phyloP scores from a whole-genome alignment of 1,140 invertebrate species.

The Teleogryllus occipitalis region DNA sequence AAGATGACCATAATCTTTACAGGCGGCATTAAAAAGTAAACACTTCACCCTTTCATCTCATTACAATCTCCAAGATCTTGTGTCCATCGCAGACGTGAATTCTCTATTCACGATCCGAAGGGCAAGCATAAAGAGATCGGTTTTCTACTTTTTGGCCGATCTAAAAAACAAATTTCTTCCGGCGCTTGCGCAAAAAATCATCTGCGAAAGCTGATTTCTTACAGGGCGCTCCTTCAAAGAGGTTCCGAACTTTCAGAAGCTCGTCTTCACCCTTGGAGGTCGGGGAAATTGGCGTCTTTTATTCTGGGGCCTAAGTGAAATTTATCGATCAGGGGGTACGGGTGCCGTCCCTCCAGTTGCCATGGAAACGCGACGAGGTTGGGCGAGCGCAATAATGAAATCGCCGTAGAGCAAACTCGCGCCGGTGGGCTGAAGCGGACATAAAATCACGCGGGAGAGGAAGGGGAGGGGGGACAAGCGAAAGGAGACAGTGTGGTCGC shows the following conservation, averaged over 20 bases:
- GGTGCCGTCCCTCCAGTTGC: not conserved
- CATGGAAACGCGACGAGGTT: not conserved
- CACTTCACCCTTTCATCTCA: too few relatives aligned
- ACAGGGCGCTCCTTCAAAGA: not conserved
- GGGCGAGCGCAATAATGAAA: not conserved
- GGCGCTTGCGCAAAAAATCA: too few relatives aligned
- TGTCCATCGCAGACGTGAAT: too few relatives aligned
- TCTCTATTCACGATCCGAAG: too few relatives aligned
- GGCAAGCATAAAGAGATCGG: too few relatives aligned
- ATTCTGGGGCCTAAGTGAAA: not conserved
- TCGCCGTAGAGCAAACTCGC: not conserved
- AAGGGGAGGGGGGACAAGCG: not conserved
- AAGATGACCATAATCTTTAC: too few relatives aligned
- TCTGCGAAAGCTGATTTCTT: not conserved
- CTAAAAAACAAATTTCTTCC: too few relatives aligned
- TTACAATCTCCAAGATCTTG: too few relatives aligned
- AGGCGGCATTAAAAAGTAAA: too few relatives aligned
- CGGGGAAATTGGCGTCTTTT: not conserved
- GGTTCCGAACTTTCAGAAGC: not conserved
- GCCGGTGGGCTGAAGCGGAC: not conserved
- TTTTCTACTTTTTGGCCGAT: too few relatives aligned
- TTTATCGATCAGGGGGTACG: not conserved
- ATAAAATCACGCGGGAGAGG: not conserved
- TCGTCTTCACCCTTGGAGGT: not conserved
- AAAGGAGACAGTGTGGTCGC: too few relatives aligned